Conservation (phyloP, 2,888 invertebrate species). For the Hypsopygia costalis region DNA sequence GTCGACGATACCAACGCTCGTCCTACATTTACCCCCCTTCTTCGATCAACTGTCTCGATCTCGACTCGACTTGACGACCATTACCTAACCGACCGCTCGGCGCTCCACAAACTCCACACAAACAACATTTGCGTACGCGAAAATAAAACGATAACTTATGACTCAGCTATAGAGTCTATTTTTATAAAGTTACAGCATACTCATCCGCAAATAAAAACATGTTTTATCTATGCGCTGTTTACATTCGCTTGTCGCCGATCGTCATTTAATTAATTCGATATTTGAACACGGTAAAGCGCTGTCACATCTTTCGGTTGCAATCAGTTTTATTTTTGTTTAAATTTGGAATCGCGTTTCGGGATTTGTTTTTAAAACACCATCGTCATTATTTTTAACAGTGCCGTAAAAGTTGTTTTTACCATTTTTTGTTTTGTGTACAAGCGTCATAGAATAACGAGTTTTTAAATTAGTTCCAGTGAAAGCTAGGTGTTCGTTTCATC, state of each 20-base stretch:
- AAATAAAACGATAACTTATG: conserved; percentile 30
- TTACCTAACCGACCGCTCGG: conserved; percentile 69
- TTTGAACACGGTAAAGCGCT: conserved; percentile 59
- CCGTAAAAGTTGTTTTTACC: not conserved
- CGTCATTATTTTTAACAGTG: conserved; percentile 6
- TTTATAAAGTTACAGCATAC: conserved; percentile 23
- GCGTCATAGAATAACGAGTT: conserved; percentile 7
- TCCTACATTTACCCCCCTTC: conserved; percentile 75
- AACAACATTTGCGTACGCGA: conserved; percentile 22
- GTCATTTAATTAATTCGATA: conserved; percentile 73
- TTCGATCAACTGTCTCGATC: conserved; percentile 63
- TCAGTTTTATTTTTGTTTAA: conserved; percentile 26
- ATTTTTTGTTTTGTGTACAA: not conserved
- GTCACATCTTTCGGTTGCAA: conserved; percentile 39
- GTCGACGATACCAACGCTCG: conserved; percentile 35
- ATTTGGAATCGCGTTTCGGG: conserved; percentile 23
- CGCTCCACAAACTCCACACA: conserved; percentile 58
- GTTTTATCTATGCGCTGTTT: conserved; percentile 62
- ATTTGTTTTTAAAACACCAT: conserved; percentile 19
- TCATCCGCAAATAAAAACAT: conserved; percentile 36
- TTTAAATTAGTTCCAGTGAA: conserved; percentile 8
- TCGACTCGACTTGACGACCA: conserved; percentile 61
- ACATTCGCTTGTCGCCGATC: conserved; percentile 59
- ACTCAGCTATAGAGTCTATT: conserved; percentile 38
- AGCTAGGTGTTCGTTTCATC: conserved; percentile 3